These are phyloP conservation scores for Sphyrna mokarran DNA, from an alignment of 2,113 vertebrate species.

Conservation along the genomic window DNA sequence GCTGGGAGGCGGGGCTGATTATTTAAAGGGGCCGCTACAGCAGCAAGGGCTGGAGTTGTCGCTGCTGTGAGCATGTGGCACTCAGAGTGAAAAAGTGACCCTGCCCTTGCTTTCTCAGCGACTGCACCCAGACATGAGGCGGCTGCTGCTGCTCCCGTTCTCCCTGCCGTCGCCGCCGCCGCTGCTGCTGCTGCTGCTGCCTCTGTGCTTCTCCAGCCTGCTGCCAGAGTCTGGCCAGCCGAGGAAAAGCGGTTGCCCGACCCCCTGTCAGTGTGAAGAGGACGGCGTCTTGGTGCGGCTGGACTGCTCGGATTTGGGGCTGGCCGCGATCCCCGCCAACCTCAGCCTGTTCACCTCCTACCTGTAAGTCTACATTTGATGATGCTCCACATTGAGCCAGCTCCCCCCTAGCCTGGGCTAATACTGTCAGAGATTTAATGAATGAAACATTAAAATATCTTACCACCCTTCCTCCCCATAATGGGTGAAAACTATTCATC, in stretches of 20 bases:
- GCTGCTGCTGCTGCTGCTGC: conserved; percentile 36
- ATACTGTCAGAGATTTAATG: background rate
- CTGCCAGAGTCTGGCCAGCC: conserved; percentile 20
- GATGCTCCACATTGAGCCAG: too few species aligned
- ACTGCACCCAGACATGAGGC: conserved; percentile 39
- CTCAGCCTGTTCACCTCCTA: conserved; percentile 70
- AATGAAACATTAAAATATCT: background rate
- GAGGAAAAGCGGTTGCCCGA: conserved; percentile 55
- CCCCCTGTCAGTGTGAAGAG: conserved; percentile 60
- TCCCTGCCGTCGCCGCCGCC: background rate
- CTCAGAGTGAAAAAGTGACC: too few species aligned
- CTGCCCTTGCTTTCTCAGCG: background rate
- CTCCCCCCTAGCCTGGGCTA: background rate
- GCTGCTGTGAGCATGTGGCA: background rate
- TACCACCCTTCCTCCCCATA: background rate
- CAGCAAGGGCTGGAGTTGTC: background rate
- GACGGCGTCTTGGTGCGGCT: conserved; percentile 61
- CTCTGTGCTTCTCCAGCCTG: background rate
- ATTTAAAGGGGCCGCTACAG: background rate
- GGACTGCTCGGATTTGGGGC: conserved; percentile 69
- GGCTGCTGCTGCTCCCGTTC: background rate
- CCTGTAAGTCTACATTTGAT: conserved; percentile 59
- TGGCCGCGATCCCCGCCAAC: conserved; percentile 60
- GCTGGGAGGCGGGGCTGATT: background rate
- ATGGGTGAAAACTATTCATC: background rate